Evolutionary conservation across 2,888 invertebrate genomes (phyloP), one percentile per base, ranked within the genome.

Genomic region (Dicyrtoma fusca): DNA sequence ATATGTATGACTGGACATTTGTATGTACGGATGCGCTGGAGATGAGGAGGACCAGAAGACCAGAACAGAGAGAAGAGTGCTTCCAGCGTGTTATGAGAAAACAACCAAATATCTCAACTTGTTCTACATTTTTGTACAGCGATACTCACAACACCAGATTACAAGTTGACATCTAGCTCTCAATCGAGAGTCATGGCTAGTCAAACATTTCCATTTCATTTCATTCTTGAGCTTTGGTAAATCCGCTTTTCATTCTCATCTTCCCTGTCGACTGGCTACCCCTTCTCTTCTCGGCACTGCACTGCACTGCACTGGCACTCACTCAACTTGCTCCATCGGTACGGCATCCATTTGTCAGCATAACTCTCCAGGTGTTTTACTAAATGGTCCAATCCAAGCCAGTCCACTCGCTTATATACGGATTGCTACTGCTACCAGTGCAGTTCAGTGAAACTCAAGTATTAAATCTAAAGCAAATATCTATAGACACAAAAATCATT

Each of bases 81-180:
- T 26, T 19, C 19, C 61, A 61, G 61, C 26, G 11, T 59, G 34
- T 14, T 14, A 25, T 55, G 26, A 44, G 53, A 53, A n/a, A 53
- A 53, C 21, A 53, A 53, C 21, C 53, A 53, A 53, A 53, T 53
- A 53, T 14, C 53, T 53, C 19, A 53, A n/a, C 19, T 53, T 53
- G 19, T 17, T 53, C 53, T 21, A 53, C 53, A 53, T 53, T 53
- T 19, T 53, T 53, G 34, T 34, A 34, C 34, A 34, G 34, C 34
- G 34, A 34, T 34, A 34, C 34, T 53, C 53, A 53, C 53, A 53
- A 17, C 53, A 21, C 19, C 19, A 53, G 17, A 19, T 34, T 34
- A 34, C 34, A 34, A 11, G 14, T 53, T 53, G 53, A 53, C 53
- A 53, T 53, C 53, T 17, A 17, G 21, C 17, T 53, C 53, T 21